Evolutionary conservation across 2,113 vertebrate genomes (phyloP), one percentile per base, ranked within the genome.

Genomic region (Phainopepla nitens): DNA sequence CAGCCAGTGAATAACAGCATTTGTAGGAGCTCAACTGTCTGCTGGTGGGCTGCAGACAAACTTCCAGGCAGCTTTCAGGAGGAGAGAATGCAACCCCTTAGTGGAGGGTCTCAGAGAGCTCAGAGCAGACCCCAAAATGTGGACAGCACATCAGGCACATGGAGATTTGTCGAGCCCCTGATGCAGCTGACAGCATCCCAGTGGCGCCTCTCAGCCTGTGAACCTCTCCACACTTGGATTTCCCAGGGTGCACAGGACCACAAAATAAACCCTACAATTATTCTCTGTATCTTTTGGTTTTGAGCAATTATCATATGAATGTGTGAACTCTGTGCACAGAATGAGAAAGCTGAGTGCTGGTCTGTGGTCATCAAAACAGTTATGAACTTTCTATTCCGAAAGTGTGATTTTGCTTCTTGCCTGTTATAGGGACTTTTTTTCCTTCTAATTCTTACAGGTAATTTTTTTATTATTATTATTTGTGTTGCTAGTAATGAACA

Each of bases 221-320:
- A 96, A 89, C 78, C 78, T 72, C 88, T 79, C 31, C 45, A 22
- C 24, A 13, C 73, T 76, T 82, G 50, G 44, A 84, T 93, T 94
- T 97, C 89, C 78, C 84, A 93, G 83, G 57, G 62, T 87, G 57
- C 78, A 77, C 41, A 90, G 75, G 85, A 94, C 41, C 66, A 91
- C 76, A 86, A 91, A 79, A 92, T 95, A 90, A 83, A 90, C 42
- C 72, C 79, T 80, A 50, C 66, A 86, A 80, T 92, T 97, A 94
- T 96, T 73, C 58, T 95, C 70, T 65, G n/a, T 93, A 93, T 93
- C 90, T 94, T 91, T 85, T 88, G 62, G 62, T 85, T 95, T 96
- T 86, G 68, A 81, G 71, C 68, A 90, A 92, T 86, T 96, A 92
- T 82, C 81, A 91, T 95, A 95, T 88, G 93, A 96, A 83, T 90